phyloP scores from a whole-genome alignment of 1,140 invertebrate species.

The Aphis gossypii region DNA sequence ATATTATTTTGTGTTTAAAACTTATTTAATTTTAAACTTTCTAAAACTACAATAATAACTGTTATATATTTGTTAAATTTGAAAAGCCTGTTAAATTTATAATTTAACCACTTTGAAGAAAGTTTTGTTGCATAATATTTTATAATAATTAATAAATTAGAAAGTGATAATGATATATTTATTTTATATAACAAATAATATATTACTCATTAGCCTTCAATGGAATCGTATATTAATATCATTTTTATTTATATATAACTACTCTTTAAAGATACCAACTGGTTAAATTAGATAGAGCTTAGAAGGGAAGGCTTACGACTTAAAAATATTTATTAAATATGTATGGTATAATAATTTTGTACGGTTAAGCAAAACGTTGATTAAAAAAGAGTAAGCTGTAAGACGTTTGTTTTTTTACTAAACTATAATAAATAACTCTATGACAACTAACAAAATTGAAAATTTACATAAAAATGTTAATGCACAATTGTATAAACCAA shows the following conservation, averaged over 20 bases:
- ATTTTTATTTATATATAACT: not conserved
- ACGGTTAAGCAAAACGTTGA: not conserved
- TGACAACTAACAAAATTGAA: too few relatives aligned
- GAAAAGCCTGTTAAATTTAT: not conserved
- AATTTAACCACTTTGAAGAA: slow-evolving; percentile 1
- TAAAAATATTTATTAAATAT: not conserved
- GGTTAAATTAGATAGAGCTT: not conserved
- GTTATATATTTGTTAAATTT: not conserved
- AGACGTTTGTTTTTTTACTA: not conserved
- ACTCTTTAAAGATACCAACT: not conserved
- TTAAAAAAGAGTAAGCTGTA: not conserved
- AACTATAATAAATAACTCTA: too few relatives aligned
- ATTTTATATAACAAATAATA: not conserved
- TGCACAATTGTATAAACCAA: too few relatives aligned
- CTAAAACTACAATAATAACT: not conserved
- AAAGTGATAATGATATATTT: slow-evolving; percentile 2
- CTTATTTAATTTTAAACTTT: slow-evolving; percentile 3
- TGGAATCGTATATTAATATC: not conserved
- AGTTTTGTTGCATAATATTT: not conserved
- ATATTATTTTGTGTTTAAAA: slow-evolving; percentile 13
- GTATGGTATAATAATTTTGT: not conserved
- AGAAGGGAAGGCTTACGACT: not conserved
- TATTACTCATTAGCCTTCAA: not conserved
- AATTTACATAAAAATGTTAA: too few relatives aligned
- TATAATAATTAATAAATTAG: slow-evolving; percentile 14